Conservation (phyloP, 2,113 vertebrate genomes). For the Neotragus pygmaeus region DNA sequence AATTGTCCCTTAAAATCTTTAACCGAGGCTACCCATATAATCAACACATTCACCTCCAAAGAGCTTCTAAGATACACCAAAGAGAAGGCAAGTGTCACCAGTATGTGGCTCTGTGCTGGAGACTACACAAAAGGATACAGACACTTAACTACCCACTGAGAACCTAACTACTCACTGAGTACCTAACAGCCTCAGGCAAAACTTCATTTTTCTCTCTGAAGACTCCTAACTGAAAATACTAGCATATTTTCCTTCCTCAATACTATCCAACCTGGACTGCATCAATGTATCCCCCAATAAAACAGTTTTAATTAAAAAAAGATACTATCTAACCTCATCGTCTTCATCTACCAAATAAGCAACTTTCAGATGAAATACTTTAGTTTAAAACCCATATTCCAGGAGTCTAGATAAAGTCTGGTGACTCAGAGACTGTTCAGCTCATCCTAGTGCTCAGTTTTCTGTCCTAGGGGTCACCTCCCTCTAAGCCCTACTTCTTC, state of each 20-base stretch:
- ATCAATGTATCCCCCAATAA: background rate
- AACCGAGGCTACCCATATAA: background rate
- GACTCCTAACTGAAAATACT: background rate
- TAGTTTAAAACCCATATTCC: background rate
- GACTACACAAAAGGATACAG: background rate
- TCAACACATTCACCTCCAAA: background rate
- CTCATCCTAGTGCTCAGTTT: background rate
- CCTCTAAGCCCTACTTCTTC: background rate
- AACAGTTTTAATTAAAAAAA: background rate
- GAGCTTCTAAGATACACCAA: background rate
- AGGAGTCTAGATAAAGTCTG: background rate
- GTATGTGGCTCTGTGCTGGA: background rate
- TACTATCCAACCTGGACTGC: background rate
- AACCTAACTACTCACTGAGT: background rate
- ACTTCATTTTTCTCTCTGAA: slow-evolving; percentile 8
- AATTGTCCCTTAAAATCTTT: background rate
- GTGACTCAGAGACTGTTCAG: background rate
- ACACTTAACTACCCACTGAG: background rate
- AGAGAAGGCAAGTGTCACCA: background rate
- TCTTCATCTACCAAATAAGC: background rate
- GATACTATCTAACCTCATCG: background rate
- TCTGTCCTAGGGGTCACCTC: background rate
- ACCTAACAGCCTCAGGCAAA: slow-evolving; percentile 16
- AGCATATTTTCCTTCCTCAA: background rate
- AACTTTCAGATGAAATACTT: slow-evolving; percentile 9